Evolutionary conservation across 1,140 invertebrate species (phyloP).

Genomic region (Parasteatoda tepidariorum): DNA sequence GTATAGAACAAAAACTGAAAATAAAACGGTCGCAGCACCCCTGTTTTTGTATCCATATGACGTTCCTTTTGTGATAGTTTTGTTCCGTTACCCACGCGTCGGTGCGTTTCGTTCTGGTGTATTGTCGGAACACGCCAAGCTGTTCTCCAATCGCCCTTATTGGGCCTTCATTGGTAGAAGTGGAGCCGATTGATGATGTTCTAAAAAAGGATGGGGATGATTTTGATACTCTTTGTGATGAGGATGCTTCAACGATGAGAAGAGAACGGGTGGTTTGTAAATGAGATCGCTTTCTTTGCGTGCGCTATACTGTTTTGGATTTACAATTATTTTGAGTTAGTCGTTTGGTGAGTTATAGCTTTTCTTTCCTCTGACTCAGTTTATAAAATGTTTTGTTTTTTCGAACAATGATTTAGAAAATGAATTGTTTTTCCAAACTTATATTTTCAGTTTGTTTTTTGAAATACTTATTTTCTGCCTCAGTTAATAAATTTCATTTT

Average conservation of each 20-base stretch:
- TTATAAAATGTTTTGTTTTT: too few relatives aligned
- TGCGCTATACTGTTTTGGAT: too few relatives aligned
- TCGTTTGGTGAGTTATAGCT: too few relatives aligned
- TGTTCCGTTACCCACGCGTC: conserved; percentile 30
- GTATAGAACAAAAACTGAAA: background rate
- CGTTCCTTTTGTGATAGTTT: conserved; percentile 8
- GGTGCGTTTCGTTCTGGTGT: conserved; percentile 27
- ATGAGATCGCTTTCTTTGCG: too few relatives aligned
- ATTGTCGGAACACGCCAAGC: conserved; percentile 35
- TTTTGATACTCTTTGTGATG: background rate
- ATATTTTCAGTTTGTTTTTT: too few relatives aligned
- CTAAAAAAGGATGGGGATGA: conserved; percentile 1
- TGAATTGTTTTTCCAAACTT: too few relatives aligned
- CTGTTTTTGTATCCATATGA: conserved; percentile 23
- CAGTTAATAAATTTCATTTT: too few relatives aligned
- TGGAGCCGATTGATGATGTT: background rate
- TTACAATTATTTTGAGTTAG: too few relatives aligned
- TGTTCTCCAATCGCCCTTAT: background rate
- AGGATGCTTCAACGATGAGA: background rate
- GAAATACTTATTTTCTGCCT: too few relatives aligned
- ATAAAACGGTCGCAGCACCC: background rate
- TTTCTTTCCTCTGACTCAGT: too few relatives aligned
- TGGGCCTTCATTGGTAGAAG: background rate
- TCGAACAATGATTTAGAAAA: too few relatives aligned
- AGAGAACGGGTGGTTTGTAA: background rate